These are phyloP conservation scores for Drosophila kanekoi DNA, from an alignment of 2,888 invertebrate species.

Conservation along the genomic window DNA sequence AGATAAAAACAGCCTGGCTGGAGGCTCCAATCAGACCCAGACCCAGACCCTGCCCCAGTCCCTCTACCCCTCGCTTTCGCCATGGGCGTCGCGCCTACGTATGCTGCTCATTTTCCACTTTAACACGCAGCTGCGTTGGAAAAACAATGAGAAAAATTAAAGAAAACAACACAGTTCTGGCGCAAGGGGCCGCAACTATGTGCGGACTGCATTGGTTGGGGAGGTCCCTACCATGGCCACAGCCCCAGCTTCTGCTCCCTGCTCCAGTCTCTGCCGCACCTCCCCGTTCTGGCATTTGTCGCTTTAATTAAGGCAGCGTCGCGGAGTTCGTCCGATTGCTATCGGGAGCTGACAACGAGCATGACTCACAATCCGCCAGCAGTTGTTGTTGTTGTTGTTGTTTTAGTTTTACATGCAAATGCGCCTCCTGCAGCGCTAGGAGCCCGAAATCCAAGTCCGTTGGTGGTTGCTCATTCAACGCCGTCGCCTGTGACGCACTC, in stretches of 20 bases:
- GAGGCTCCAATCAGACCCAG: conserved; percentile 1
- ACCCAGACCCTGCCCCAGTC: background rate
- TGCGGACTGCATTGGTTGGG: conserved; percentile 32
- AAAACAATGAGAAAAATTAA: conserved; percentile 53
- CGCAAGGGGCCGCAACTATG: background rate
- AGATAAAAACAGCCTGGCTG: conserved; percentile 21
- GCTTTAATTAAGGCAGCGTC: conserved; percentile 62
- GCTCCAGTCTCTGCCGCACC: background rate
- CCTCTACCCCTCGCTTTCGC: background rate
- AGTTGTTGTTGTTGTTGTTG: conserved; percentile 11
- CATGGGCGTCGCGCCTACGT: conserved; percentile 26
- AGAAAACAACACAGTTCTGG: conserved; percentile 37
- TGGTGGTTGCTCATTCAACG: conserved; percentile 38
- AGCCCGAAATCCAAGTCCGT: conserved; percentile 25
- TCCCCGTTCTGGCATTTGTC: conserved; percentile 45
- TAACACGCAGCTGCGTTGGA: conserved; percentile 60
- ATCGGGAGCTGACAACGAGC: conserved; percentile 35
- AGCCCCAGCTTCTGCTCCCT: conserved; percentile 3
- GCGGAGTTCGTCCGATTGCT: conserved; percentile 53
- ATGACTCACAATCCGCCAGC: conserved; percentile 44
- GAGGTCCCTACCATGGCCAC: conserved; percentile 31
- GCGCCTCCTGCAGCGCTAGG: conserved; percentile 70
- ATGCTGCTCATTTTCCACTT: conserved; percentile 67
- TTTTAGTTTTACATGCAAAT: conserved; percentile 55
- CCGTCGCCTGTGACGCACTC: conserved; percentile 32